Conservation (phyloP, 2,797 vertebrate species). For the Argyrosomus regius region DNA sequence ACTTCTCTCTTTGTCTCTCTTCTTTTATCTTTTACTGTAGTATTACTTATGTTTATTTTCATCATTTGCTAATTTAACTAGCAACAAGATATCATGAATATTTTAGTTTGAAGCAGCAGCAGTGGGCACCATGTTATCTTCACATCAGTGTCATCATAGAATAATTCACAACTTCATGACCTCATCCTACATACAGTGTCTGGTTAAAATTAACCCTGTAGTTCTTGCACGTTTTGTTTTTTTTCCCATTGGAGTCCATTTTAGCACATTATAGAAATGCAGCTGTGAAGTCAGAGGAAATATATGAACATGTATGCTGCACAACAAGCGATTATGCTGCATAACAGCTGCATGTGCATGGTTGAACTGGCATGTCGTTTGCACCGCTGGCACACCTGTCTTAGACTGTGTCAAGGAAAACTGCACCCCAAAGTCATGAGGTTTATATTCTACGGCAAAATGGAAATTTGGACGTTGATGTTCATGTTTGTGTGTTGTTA, state of each 20-base stretch:
- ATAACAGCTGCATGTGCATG: constrained; percentile 27
- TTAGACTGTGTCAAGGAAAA: constrained; percentile 4
- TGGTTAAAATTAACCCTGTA: background rate
- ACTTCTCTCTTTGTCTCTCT: background rate
- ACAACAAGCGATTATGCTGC: background rate
- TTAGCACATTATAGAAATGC: background rate
- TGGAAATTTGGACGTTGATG: background rate
- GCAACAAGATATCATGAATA: background rate
- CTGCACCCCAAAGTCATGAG: background rate
- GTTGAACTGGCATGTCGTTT: background rate
- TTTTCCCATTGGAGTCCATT: background rate
- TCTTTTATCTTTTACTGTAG: background rate
- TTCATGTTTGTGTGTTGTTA: background rate
- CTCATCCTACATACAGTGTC: background rate
- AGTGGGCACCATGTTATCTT: background rate
- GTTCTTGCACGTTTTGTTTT: background rate
- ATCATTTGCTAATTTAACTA: background rate
- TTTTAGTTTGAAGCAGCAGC: background rate
- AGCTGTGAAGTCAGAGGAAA: constrained; percentile 16
- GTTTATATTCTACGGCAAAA: background rate
- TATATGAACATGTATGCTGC: background rate
- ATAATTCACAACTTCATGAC: background rate
- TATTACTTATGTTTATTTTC: background rate
- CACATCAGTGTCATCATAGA: background rate
- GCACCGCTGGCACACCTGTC: constrained; percentile 42